Evolutionary conservation across 2,797 vertebrate genomes (phyloP), one percentile per base, ranked within the genome.

Genomic region (Sebastes cheni): DNA sequence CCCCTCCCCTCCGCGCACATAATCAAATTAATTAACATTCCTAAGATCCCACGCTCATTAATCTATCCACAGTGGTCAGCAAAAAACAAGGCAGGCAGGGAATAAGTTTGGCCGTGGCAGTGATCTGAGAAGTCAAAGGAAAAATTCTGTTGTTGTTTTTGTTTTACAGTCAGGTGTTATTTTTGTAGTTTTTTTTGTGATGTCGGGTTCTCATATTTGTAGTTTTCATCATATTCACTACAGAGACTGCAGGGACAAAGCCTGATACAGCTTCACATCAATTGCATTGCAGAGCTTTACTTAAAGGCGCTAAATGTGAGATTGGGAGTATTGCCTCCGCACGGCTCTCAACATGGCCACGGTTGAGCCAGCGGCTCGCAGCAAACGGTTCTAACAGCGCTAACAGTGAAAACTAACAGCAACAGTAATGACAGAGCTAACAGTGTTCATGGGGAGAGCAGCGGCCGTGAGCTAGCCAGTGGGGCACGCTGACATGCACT

Each of bases 1-100:
- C 90, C 69, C 91, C 65, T 22, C 91, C 29, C 80, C 86, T 89
- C 91, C 12, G 74, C 3, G 84, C 66, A 39, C 86, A 91, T 94
- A 95, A 95, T 95, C 94, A 95, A 96, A 96, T 96, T 95, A 96
- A 97, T 96, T 95, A 95, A 94, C 92, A 93, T 95, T 94, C 82
- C 89, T 92, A 77, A 95, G 94, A 95, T 95, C 95, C 91, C 90
- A 92, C 88, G 77, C 92, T 95, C 80, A 2, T 93, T 95, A 96
- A 96, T 95, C 93, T 87, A 84, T 92, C 93, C 90, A 42, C 82
- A 83, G 90, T 80, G 93, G 92, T 91, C 54, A 84, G 92, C 92
- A 84, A 83, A 95, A 96, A 93, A 8, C 34, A 85, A 59, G 34
- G 67, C 80, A 79, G 42, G 69, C 52, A 3, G 81, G 75, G 84